phyloP scores from a whole-genome alignment of 2,797 vertebrate genomes.

The Sparidentex hasta region DNA sequence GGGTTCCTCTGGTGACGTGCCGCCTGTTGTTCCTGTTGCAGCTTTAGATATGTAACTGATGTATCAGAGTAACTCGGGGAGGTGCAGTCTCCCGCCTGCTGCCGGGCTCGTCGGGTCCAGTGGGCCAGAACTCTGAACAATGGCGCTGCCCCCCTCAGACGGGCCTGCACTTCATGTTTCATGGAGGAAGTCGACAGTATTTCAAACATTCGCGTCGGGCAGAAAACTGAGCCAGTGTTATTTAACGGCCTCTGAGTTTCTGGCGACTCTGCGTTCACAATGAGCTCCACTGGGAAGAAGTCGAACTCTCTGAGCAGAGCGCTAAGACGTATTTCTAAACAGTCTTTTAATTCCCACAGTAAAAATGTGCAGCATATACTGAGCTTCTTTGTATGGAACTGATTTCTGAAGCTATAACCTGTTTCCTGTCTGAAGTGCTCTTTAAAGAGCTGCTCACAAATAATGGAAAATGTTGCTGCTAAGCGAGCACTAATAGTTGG shows the following conservation, averaged over 20 bases:
- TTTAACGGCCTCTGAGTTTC: slow-evolving; percentile 59
- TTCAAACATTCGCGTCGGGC: slow-evolving; percentile 49
- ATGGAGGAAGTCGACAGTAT: slow-evolving; percentile 25
- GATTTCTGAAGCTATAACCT: slow-evolving; percentile 57
- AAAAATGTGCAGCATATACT: slow-evolving; percentile 41
- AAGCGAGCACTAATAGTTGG: slow-evolving; percentile 36
- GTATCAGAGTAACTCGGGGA: no score
- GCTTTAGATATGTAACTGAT: no score
- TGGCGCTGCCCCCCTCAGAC: neutral
- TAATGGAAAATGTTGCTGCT: slow-evolving; percentile 61
- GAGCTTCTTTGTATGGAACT: slow-evolving; percentile 58
- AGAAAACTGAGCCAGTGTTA: slow-evolving; percentile 44
- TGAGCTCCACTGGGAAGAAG: slow-evolving; percentile 63
- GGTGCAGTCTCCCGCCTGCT: no score
- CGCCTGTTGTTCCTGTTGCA: no score
- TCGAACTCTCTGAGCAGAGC: slow-evolving; percentile 51
- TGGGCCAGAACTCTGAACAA: no score
- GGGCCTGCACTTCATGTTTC: slow-evolving; percentile 32
- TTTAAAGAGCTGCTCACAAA: slow-evolving; percentile 59
- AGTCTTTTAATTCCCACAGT: slow-evolving; percentile 56
- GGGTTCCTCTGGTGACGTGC: no score
- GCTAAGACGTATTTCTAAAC: slow-evolving; percentile 40
- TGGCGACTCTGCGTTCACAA: slow-evolving; percentile 31
- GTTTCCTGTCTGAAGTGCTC: slow-evolving; percentile 65
- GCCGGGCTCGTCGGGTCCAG: no score